Percentiles rank a stretch among this genome's conserved stretches.
These are phyloP conservation scores for Mizuhopecten yessoensis DNA, from an alignment of 1,140 invertebrate genomes.

Conservation along the genomic window DNA sequence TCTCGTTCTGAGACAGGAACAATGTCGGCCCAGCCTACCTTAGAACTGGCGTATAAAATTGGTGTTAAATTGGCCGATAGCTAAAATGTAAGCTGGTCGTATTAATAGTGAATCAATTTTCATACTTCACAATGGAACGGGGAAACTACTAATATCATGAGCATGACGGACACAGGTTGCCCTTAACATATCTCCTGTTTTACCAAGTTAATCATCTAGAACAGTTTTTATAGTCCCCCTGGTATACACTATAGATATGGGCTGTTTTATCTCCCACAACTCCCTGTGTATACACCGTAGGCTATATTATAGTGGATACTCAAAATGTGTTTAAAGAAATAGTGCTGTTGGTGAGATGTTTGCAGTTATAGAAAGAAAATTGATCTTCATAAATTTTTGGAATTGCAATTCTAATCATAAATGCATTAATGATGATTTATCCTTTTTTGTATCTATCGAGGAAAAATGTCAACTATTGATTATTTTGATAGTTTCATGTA, in stretches of 20 bases:
- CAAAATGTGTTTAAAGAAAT: too few relatives aligned
- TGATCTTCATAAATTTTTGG: too few relatives aligned
- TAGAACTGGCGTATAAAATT: slow-evolving; percentile 27
- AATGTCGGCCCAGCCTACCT: background rate
- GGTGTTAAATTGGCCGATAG: background rate
- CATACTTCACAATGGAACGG: background rate
- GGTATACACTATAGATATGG: background rate
- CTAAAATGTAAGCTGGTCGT: background rate
- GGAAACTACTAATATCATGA: background rate
- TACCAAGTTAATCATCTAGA: background rate
- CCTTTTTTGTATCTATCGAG: background rate
- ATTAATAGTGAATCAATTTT: slow-evolving; percentile 40
- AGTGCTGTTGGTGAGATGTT: too few relatives aligned
- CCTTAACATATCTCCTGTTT: background rate
- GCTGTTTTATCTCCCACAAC: too few relatives aligned
- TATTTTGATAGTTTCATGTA: background rate
- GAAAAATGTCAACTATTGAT: background rate
- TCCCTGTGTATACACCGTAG: too few relatives aligned
- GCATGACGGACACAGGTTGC: background rate
- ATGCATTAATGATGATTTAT: too few relatives aligned
- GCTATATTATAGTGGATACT: too few relatives aligned
- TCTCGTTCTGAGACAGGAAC: background rate
- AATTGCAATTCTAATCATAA: background rate
- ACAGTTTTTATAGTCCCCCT: background rate
- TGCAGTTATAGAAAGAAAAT: too few relatives aligned